Conservation (phyloP, 2,113 vertebrate genomes). For the Lonchura striata region DNA sequence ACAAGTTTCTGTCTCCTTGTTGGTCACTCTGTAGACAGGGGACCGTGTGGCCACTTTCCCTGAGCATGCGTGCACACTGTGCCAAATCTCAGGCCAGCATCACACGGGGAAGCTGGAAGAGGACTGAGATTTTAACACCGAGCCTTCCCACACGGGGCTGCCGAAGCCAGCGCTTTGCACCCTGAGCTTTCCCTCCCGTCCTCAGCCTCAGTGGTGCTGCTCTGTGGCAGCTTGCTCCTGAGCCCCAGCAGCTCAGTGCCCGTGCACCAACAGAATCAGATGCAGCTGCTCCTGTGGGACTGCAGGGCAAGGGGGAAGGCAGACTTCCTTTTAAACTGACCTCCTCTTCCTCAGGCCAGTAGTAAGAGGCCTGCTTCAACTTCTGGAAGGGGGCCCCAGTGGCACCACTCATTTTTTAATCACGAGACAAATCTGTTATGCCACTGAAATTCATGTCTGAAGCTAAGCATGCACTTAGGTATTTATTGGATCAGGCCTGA, state of each 20-base stretch:
- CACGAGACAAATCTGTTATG: not conserved
- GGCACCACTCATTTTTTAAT: not conserved
- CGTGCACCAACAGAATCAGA: not conserved
- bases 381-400: not conserved
- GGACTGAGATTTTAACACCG: not conserved
- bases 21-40: not conserved
- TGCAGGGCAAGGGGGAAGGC: not conserved
- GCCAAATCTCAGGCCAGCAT: not conserved
- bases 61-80: not conserved
- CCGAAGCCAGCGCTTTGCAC: not conserved
- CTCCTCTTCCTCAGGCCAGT: conserved; percentile 10
- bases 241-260: not conserved
- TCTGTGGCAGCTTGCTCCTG: not conserved
- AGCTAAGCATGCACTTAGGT: not conserved
- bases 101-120: not conserved
- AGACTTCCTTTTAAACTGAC: conserved; percentile 24
- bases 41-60: not conserved
- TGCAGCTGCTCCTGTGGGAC: not conserved
- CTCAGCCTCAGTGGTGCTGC: not conserved
- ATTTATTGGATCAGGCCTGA: not conserved
- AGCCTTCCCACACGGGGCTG: not conserved
- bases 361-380: not conserved
- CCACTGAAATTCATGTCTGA: conserved; percentile 1
- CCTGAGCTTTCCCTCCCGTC: not conserved
- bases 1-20: not conserved